Evolutionary conservation across 2,888 invertebrate genomes (phyloP).

Genomic region (Hetaerina titia): DNA sequence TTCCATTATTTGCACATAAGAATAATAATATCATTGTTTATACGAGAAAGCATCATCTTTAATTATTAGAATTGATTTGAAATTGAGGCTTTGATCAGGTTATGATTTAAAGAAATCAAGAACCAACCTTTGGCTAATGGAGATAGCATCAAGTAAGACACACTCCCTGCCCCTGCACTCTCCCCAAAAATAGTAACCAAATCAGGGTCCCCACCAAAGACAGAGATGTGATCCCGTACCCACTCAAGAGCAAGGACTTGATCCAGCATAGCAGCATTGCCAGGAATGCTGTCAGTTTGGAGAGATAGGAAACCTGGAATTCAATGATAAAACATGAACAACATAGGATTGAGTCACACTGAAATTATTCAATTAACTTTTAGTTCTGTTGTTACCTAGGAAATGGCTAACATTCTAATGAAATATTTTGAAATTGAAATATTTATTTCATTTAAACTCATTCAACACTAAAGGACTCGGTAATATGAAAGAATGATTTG

Average conservation of each 20-base stretch:
- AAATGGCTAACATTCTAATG: background rate
- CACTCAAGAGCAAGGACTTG: constrained; percentile 78
- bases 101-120: no score
- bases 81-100: no score
- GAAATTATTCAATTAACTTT: background rate
- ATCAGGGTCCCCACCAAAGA: constrained; percentile 79
- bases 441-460: no score
- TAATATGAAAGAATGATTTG: no score
- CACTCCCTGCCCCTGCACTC: constrained; percentile 79
- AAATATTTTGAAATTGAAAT: no score
- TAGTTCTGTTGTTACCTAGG: background rate
- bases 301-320: constrained; percentile 79
- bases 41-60: no score
- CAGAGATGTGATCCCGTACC: constrained; percentile 78
- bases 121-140: constrained; percentile 73
- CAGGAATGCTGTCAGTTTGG: constrained; percentile 77
- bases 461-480: no score
- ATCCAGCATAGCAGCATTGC: constrained; percentile 80
- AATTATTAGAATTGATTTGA: no score
- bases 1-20: no score
- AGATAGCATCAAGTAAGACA: constrained; percentile 77
- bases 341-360: background rate
- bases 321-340: no score
- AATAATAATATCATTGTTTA: no score
- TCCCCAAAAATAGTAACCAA: constrained; percentile 80